Evolutionary conservation across 92 coral and sea anemone genomes (phyloP), one percentile per base, ranked within the genome.

Genomic region (Pocillopora grandis): DNA sequence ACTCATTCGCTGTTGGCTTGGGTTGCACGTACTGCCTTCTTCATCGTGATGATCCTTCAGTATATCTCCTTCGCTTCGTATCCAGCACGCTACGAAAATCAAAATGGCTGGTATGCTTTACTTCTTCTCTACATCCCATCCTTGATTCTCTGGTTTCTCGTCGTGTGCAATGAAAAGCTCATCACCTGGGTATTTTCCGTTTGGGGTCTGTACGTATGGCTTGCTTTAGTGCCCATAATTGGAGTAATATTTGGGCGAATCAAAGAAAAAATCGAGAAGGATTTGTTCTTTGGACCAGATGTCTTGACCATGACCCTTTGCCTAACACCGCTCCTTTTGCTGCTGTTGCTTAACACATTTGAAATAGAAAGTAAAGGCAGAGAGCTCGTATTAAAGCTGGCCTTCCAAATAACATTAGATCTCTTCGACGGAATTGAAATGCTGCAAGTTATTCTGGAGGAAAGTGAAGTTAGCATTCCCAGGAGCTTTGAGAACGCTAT

Each of bases 381-480:
- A 33, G 89, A 87, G 56, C 49, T 90, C 17, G 23, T 90, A 31
- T 83, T 80, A 31, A 87, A 72, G 71, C 88, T 86, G 12, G 82
- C 86, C 4, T 76, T 84, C 33, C 61, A 72, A 18, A 82, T 86
- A 16, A 86, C 88, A 59, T 58, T 91, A 48, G 95, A 91, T 35
- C 76, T 89, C 49, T 91, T 91, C 78, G 94, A 91, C n/a, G 90
- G 84, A 15, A 80, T 88, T 62, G 92, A 85, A 69, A 82, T 89
- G 86, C 62, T 91, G 18, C 83, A 81, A 58, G 83, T 91, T 10
- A 71, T 91, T 36, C 82, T 91, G 17, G 37, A 57, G 17, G 81
- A 81, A 35, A 84, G 76, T 13, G 69, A 81, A 27, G 64, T 71
- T 15, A 14, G 48, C 1, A 12, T 80, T 16, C 68, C 86, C 10